These are phyloP conservation scores for Cydia amplana DNA, from an alignment of 1,140 invertebrate genomes.

Conservation along the genomic window DNA sequence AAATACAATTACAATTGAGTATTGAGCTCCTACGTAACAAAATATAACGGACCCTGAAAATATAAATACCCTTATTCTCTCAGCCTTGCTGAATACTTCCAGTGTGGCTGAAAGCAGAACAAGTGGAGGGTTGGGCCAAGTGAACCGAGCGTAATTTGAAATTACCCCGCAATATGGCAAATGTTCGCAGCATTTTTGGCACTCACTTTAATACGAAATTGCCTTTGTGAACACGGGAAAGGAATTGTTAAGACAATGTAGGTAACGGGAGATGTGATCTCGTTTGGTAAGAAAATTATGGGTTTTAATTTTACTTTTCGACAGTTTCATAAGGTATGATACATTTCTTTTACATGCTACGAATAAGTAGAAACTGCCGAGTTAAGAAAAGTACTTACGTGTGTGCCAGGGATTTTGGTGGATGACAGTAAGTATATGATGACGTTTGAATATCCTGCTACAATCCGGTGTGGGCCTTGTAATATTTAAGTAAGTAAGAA, in stretches of 20 bases:
- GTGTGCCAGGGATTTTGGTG: too few relatives aligned
- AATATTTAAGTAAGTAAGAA: too few relatives aligned
- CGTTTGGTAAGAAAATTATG: conserved; percentile 13
- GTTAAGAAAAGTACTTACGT: too few relatives aligned
- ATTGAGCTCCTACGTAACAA: neutral
- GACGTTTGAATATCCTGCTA: too few relatives aligned
- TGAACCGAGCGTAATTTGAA: conserved; percentile 63
- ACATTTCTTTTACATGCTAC: neutral
- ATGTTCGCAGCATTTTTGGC: conserved; percentile 48
- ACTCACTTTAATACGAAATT: conserved; percentile 58
- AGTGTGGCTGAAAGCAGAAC: conserved; percentile 27
- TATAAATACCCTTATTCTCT: neutral
- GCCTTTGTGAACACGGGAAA: conserved; percentile 32
- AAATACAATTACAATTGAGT: neutral
- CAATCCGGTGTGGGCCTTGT: too few relatives aligned
- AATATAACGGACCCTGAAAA: neutral
- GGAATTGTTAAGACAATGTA: conserved; percentile 22
- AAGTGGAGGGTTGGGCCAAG: conserved; percentile 47
- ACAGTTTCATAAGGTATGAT: conserved; percentile 5
- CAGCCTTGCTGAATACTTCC: conserved; percentile 4
- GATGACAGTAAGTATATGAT: too few relatives aligned
- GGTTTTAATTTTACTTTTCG: conserved; percentile 25
- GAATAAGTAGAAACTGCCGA: neutral
- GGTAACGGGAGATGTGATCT: conserved; percentile 16
- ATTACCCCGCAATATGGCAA: conserved; percentile 53